phyloP scores from a whole-genome alignment of 2,888 invertebrate genomes.

The Uropetala carovei region DNA sequence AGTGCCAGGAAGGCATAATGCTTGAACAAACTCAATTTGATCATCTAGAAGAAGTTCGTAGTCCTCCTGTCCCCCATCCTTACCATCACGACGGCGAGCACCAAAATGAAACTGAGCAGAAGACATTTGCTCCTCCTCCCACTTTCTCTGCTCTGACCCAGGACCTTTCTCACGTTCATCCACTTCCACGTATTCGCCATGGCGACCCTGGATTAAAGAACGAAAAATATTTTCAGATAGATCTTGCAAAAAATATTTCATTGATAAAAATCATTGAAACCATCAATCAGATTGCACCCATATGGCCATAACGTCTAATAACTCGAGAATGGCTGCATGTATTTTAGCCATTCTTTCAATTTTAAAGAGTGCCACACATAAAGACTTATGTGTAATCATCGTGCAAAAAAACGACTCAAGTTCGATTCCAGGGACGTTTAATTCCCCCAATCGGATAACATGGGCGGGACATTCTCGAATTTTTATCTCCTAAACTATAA shows the following conservation, averaged over 20 bases:
- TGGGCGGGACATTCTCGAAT: too few species aligned
- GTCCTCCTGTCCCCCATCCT: constrained; percentile 77
- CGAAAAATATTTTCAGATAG: background rate
- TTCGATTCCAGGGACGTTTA: too few species aligned
- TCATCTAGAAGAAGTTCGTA: constrained; percentile 97
- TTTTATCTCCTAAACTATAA: too few species aligned
- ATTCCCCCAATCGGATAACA: too few species aligned
- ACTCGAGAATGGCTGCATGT: too few species aligned
- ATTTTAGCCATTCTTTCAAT: too few species aligned
- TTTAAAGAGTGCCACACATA: too few species aligned
- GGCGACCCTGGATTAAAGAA: constrained; percentile 73
- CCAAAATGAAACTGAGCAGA: constrained; percentile 96
- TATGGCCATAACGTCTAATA: too few species aligned
- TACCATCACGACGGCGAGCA: constrained; percentile 87
- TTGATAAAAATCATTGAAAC: background rate
- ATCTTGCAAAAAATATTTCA: background rate
- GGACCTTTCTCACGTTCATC: constrained; percentile 87
- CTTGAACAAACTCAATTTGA: constrained; percentile 98
- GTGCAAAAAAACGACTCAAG: too few species aligned
- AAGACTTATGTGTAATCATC: too few species aligned
- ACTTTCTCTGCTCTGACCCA: constrained; percentile 85
- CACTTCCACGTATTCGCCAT: constrained; percentile 85
- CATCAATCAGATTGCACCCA: background rate
- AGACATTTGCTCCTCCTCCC: constrained; percentile 98
- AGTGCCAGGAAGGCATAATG: constrained; percentile 86